Evolutionary conservation across 1,140 invertebrate species (phyloP).

Genomic region (Meloidogyne chitwoodi): DNA sequence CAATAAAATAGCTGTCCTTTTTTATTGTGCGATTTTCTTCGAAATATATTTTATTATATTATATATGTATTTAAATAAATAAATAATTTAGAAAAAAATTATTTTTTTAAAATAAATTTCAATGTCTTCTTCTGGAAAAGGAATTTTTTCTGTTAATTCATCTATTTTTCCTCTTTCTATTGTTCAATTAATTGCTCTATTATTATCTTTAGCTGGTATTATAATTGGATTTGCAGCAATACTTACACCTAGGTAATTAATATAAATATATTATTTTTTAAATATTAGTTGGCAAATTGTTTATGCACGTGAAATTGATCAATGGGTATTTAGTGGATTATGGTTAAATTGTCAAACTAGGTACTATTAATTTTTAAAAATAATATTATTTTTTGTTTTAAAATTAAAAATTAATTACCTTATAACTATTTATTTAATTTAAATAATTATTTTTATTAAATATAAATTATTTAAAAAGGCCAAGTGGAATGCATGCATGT

Average conservation of each 20-base stretch:
- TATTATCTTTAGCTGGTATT: slow-evolving; percentile 28
- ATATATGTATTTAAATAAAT: too few relatives aligned
- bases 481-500: slow-evolving; percentile 48
- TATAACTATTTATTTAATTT: too few relatives aligned
- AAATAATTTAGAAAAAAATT: too few relatives aligned
- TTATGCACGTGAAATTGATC: slow-evolving; percentile 45
- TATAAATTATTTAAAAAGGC: slow-evolving; percentile 16
- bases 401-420: too few relatives aligned
- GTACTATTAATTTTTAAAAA: neutral
- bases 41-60: neutral
- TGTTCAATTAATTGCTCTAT: slow-evolving; percentile 35
- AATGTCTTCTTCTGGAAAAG: neutral
- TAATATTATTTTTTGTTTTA: too few relatives aligned
- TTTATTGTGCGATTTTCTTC: neutral
- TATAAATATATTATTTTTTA: slow-evolving; percentile 14
- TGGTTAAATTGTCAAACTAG: slow-evolving; percentile 48
- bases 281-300: slow-evolving; percentile 38
- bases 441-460: neutral
- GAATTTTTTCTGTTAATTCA: neutral
- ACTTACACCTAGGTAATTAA: slow-evolving; percentile 35
- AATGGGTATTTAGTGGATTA: slow-evolving; percentile 46
- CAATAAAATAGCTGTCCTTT: too few relatives aligned
- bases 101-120: too few relatives aligned
- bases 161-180: slow-evolving; percentile 10
- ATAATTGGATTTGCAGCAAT: slow-evolving; percentile 36